Evolutionary conservation across 2,888 invertebrate genomes (phyloP), one percentile per base, ranked within the genome.

Genomic region (Rhabditophanes sp.): DNA sequence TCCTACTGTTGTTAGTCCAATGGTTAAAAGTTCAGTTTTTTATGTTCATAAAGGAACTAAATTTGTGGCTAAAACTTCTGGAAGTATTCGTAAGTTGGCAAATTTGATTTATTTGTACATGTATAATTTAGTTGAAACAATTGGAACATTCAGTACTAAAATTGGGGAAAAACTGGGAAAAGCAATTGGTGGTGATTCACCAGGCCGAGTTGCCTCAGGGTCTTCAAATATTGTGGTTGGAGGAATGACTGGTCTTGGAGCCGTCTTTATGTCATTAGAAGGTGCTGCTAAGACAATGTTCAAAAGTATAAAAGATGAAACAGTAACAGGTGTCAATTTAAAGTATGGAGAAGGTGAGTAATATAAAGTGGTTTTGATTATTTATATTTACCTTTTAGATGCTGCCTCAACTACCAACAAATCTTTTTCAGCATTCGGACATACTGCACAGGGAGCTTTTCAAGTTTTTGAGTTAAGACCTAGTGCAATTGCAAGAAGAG

Each of bases 251-350:
- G 56, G 56, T 3, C 75, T 78, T 51, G 72, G 74, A 1, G n/a
- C 78, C 0, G 73, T 80, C 8, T 79, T 78, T 59, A 68, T 74
- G 50, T 75, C 78, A 2, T 66, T 80, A 23, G 79, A 80, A 55
- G 69, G 73, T 29, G 78, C 79, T 1, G 78, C 78, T 1, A 71
- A 72, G 36, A 74, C 75, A 29, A 56, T 74, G 30, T 78, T 76
- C 6, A 64, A 55, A 29, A 66, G 59, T 39, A 64, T 80, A 16
- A 75, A 78, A 30, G 70, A 77, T 46, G 79, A 80, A 65, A 79
- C 79, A 1, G 79, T 79, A 1, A 73, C 75, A 55, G 74, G 79
- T 34, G 78, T 80, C 24, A 70, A 76, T 49, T 75, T 80, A 59
- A 78, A 75, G 78, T 79, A 68, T 67, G 71, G 22, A 29, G 37